A percentile compares a stretch with the other conserved stretches of the same genome.
phyloP scores from a whole-genome alignment of 2,113 vertebrate species.

The Silurus glanis region DNA sequence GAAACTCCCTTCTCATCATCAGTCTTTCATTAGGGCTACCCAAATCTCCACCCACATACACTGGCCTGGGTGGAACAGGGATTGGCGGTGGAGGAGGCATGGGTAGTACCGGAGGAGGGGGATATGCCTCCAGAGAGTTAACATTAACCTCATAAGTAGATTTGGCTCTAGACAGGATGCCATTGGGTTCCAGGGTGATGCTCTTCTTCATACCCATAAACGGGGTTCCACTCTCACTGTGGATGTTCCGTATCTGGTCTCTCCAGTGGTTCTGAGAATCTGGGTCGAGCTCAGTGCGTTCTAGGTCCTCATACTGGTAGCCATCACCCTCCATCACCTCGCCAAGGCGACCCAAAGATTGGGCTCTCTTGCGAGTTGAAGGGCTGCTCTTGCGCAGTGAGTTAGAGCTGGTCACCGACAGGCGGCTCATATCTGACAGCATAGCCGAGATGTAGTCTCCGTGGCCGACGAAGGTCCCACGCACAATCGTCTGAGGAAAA shows the following conservation, averaged over 20 bases:
- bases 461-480: slow-evolving; percentile 86
- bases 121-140: slow-evolving; percentile 59
- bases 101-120: slow-evolving; percentile 42
- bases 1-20: slow-evolving; percentile 73
- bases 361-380: slow-evolving; percentile 84
- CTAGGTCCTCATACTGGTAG: slow-evolving; percentile 86
- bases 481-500: slow-evolving; percentile 85
- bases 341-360: slow-evolving; percentile 87
- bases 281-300: slow-evolving; percentile 69
- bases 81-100: slow-evolving; percentile 58
- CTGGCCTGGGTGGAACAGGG: slow-evolving; percentile 54
- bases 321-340: slow-evolving; percentile 84
- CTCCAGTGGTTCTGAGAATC: slow-evolving; percentile 75
- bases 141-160: slow-evolving; percentile 81
- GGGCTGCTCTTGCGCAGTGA: slow-evolving; percentile 89
- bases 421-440: slow-evolving; percentile 91
- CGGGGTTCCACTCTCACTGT: slow-evolving; percentile 82
- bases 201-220: slow-evolving; percentile 80
- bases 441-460: slow-evolving; percentile 92
- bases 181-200: slow-evolving; percentile 80
- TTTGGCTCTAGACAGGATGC: slow-evolving; percentile 82
- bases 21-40: slow-evolving; percentile 72
- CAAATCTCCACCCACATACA: slow-evolving; percentile 62
- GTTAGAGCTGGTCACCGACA: slow-evolving; percentile 95
- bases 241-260: slow-evolving; percentile 77